phyloP scores from a whole-genome alignment of 2,888 invertebrate species.

The Stegophylla sp. region DNA sequence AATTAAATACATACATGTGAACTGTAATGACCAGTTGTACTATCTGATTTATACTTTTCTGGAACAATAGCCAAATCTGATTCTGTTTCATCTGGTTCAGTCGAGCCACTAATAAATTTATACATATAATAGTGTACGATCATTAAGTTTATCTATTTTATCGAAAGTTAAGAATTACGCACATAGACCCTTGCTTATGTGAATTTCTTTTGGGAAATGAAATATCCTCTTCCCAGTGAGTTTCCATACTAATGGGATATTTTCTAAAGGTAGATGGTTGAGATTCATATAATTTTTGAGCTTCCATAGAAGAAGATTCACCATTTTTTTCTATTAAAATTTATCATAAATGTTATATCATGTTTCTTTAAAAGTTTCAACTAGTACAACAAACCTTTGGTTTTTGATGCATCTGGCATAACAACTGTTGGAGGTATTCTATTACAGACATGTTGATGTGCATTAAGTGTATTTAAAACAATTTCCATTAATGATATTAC shows the following conservation, averaged over 20 bases:
- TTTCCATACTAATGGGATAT: conserved; percentile 68
- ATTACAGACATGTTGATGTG: conserved; percentile 89
- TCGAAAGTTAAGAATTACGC: background rate
- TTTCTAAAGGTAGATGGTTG: conserved; percentile 62
- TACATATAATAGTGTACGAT: background rate
- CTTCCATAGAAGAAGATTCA: conserved; percentile 47
- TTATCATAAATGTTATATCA: background rate
- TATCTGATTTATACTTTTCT: conserved; percentile 78
- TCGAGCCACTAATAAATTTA: conserved; percentile 61
- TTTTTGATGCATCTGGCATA: conserved; percentile 71
- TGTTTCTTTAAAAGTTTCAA: background rate
- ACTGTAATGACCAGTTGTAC: conserved; percentile 79
- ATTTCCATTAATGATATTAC: conserved; percentile 84
- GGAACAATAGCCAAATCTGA: conserved; percentile 89
- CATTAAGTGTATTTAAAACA: conserved; percentile 88
- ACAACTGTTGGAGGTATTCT: conserved; percentile 81
- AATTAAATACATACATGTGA: conserved; percentile 67
- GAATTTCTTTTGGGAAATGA: conserved; percentile 36
- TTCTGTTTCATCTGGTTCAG: conserved; percentile 84
- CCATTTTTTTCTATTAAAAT: conserved; percentile 50
- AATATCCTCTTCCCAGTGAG: conserved; percentile 75
- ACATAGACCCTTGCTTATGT: conserved; percentile 55
- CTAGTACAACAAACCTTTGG: conserved; percentile 68
- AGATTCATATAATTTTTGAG: conserved; percentile 57
- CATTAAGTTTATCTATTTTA: background rate